Percentiles rank a stretch among this genome's conserved stretches.
Conservation (phyloP, 2,113 vertebrate genomes). For the Apus apus region DNA sequence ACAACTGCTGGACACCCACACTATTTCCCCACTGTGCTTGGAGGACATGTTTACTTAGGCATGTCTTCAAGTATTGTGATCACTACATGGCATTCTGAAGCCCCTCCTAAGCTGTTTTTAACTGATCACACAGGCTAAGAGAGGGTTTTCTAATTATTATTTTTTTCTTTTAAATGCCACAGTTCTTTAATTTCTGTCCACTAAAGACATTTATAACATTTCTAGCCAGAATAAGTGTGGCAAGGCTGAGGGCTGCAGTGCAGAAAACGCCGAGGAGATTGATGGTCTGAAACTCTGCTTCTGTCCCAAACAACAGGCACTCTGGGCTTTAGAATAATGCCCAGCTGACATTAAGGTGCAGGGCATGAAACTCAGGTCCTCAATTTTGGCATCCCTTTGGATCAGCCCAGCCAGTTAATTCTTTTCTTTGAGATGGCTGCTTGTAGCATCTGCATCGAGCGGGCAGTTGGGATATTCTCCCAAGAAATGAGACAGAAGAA, state of each 20-base stretch:
- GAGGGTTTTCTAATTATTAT: neutral
- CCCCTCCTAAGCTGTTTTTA: neutral
- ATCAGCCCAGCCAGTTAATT: neutral
- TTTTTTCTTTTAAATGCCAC: neutral
- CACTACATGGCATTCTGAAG: neutral
- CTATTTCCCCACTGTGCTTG: neutral
- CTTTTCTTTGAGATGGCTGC: neutral
- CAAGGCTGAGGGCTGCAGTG: neutral
- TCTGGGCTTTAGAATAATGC: neutral
- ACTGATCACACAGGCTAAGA: neutral
- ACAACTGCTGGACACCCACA: neutral
- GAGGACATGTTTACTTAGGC: neutral
- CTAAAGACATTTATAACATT: neutral
- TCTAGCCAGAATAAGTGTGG: neutral
- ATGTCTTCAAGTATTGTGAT: neutral
- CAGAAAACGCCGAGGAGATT: neutral
- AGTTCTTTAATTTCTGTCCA: neutral
- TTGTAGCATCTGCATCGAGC: neutral
- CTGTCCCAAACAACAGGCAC: neutral
- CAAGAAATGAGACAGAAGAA: neutral
- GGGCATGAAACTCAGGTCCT: neutral
- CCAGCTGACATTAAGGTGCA: neutral
- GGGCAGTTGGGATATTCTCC: neutral
- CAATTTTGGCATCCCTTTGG: neutral
- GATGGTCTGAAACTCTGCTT: neutral